These are phyloP conservation scores for Siniperca knerii DNA, from an alignment of 2,113 vertebrate genomes.

Conservation along the genomic window DNA sequence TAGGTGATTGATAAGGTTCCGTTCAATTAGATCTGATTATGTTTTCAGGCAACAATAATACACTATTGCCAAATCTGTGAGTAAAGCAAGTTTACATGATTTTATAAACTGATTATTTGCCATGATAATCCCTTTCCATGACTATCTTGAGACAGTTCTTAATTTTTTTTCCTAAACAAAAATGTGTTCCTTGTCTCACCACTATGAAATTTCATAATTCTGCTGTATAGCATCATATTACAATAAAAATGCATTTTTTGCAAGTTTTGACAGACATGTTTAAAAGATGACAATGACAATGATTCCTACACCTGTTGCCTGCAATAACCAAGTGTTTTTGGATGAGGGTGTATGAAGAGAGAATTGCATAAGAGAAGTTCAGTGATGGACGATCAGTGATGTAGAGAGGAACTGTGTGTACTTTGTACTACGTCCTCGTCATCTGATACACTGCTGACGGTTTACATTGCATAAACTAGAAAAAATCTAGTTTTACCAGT, in stretches of 20 bases:
- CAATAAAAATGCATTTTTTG: background rate
- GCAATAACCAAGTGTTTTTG: background rate
- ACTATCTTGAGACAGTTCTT: background rate
- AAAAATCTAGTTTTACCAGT: background rate
- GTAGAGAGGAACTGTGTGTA: background rate
- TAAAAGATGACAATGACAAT: background rate
- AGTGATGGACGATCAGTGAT: background rate
- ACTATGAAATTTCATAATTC: background rate
- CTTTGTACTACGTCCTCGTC: too few relatives aligned
- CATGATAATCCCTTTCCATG: background rate
- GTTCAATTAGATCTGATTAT: background rate
- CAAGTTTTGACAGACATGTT: background rate
- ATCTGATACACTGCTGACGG: background rate
- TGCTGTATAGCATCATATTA: background rate
- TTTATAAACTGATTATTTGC: background rate
- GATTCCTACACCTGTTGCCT: background rate
- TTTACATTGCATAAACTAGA: background rate
- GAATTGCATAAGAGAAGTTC: background rate
- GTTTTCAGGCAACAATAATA: background rate
- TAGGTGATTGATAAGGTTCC: background rate
- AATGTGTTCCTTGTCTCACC: background rate
- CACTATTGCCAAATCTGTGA: background rate
- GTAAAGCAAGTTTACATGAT: conserved; percentile 1
- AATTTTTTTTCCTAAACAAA: background rate
- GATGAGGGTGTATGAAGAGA: background rate